These are phyloP conservation scores for Crambe crambe DNA, from an alignment of 37 sponge, comb jelly and placozoan genomes.

Conservation along the genomic window DNA sequence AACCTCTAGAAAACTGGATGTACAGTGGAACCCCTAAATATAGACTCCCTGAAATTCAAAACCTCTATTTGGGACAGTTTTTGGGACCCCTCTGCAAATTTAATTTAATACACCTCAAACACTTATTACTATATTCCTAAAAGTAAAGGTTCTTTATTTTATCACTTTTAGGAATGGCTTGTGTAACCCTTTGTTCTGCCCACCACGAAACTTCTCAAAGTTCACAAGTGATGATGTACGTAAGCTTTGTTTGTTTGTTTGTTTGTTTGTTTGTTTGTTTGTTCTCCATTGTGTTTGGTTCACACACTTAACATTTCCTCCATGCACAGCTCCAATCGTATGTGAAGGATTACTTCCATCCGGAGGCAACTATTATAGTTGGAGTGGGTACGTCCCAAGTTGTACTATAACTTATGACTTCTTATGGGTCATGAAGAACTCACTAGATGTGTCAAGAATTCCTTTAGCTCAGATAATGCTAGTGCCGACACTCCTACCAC, in stretches of 20 bases:
- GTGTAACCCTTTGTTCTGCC: conserved; percentile 64
- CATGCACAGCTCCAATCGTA: conserved; percentile 67
- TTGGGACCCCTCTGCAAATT: too few relatives aligned
- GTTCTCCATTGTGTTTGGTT: too few relatives aligned
- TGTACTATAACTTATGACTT: too few relatives aligned
- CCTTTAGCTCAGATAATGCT: conserved; percentile 39
- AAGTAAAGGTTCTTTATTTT: too few relatives aligned
- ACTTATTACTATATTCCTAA: background rate
- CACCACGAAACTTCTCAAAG: conserved; percentile 37
- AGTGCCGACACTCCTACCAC: background rate
- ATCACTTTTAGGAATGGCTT: conserved; percentile 64
- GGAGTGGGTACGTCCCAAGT: conserved; percentile 73
- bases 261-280: too few relatives aligned
- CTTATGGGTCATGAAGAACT: conserved; percentile 54
- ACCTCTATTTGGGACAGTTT: too few relatives aligned
- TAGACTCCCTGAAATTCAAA: too few relatives aligned
- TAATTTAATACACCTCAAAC: too few relatives aligned
- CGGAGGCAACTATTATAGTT: conserved; percentile 50
- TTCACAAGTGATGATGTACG: conserved; percentile 59
- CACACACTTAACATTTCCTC: too few relatives aligned
- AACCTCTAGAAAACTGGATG: too few relatives aligned
- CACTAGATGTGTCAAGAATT: conserved; percentile 14
- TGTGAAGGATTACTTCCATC: conserved; percentile 47
- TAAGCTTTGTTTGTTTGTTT: too few relatives aligned
- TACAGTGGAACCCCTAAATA: too few relatives aligned